Conservation (phyloP, 2,888 invertebrate genomes). For the Panopea generosa region DNA sequence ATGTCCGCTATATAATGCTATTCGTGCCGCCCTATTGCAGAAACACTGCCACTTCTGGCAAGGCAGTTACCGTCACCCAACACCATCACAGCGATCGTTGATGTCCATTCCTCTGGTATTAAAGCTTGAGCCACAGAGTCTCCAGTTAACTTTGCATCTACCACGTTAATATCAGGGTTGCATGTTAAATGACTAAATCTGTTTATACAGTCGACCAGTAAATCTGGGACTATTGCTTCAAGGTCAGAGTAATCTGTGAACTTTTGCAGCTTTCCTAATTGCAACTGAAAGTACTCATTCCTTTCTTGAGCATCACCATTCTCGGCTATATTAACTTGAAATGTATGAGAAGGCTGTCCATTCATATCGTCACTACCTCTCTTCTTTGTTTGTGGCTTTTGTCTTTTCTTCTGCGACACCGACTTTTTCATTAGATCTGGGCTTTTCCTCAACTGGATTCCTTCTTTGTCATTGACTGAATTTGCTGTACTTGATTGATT, state of each 20-base stretch:
- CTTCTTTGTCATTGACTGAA: background rate
- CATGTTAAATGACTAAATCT: background rate
- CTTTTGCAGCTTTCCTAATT: slow-evolving; percentile 3
- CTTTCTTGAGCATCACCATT: slow-evolving; percentile 3
- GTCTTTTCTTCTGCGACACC: background rate
- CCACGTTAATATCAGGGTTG: background rate
- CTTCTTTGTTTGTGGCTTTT: slow-evolving; percentile 11
- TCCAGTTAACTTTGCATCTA: background rate
- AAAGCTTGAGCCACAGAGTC: background rate
- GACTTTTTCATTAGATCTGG: background rate
- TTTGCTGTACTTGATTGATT: background rate
- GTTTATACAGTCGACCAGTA: slow-evolving; percentile 1
- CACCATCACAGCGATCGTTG: slow-evolving; percentile 3
- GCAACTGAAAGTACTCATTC: slow-evolving; percentile 3
- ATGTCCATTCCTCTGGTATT: background rate
- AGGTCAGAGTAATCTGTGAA: slow-evolving; percentile 1
- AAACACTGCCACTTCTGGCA: slow-evolving; percentile 21
- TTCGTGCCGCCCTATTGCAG: slow-evolving; percentile 35
- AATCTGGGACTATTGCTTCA: background rate
- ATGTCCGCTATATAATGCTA: slow-evolving; percentile 20
- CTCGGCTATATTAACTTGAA: slow-evolving; percentile 1
- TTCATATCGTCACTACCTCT: slow-evolving; percentile 2
- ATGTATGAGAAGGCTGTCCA: slow-evolving; percentile 3
- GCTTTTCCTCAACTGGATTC: background rate
- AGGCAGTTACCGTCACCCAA: slow-evolving; percentile 42